Conservation (phyloP, 37 sponge, comb jelly and placozoan species). For the Beroe ovata region DNA sequence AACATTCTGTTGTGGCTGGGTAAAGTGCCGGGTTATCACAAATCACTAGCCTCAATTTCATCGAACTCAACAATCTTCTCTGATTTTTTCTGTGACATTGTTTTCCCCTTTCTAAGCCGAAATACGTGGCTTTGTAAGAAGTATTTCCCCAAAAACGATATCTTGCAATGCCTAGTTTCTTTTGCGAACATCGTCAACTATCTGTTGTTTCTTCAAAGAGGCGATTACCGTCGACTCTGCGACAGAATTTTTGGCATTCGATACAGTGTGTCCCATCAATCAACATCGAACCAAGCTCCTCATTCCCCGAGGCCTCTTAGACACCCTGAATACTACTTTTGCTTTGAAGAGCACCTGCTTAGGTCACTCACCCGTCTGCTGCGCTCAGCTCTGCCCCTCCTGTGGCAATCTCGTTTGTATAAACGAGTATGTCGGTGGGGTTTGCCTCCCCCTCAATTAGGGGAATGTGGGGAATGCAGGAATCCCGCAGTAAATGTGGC, state of each 20-base stretch:
- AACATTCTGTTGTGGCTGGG: constrained; percentile 59
- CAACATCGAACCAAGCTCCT: background rate
- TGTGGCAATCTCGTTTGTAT: constrained; percentile 14
- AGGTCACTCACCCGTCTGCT: constrained; percentile 24
- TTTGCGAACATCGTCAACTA: background rate
- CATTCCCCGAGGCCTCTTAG: background rate
- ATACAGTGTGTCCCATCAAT: background rate
- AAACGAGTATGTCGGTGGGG: background rate
- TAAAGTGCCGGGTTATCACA: background rate
- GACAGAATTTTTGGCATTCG: constrained; percentile 8
- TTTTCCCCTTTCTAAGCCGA: background rate
- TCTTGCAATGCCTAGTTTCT: background rate
- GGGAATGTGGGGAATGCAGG: constrained; percentile 6
- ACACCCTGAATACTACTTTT: constrained; percentile 27
- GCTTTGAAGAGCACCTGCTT: constrained; percentile 39
- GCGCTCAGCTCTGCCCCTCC: constrained; percentile 23
- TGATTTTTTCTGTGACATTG: background rate
- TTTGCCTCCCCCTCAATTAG: background rate
- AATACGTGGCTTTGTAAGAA: constrained; percentile 3
- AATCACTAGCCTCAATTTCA: background rate
- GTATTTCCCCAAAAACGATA: background rate
- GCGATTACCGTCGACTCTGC: constrained; percentile 2
- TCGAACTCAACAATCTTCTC: background rate
- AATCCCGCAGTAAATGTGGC: constrained; percentile 9
- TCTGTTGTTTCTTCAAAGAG: constrained; percentile 21